Base-by-base conservation (phyloP, 2,113 vertebrate species). In the Anseranas semipalmata region DNA sequence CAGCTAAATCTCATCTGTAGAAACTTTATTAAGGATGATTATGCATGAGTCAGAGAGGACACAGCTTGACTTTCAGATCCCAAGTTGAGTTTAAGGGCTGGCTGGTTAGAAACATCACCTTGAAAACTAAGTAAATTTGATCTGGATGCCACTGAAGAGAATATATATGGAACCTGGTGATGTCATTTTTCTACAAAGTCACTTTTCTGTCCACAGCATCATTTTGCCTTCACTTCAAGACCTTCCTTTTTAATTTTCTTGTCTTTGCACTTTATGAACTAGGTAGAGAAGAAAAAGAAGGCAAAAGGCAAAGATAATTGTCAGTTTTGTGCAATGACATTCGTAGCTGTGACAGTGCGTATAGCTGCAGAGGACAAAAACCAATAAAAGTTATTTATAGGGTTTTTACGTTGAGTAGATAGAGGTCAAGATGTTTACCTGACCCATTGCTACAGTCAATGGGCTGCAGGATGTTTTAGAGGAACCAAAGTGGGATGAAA, bases 41-140 rank as follows among this genome's bases (percentile, higher is more conserved):
- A 95, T 73, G 77, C n/a, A 79, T 82, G 80, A 97, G 84, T 92
- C 96, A 96, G 77, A 91, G 92, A 96, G 96, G 92, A 95, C 91
- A 93, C 19, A 70, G 83, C n/a, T 89, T 95, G 96, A 95, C 96
- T 97, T 97, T 94, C 95, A 96, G 90, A 92, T 92, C 45, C 58
- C 41, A 70, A 70, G 84, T 81, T 94, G 68, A 96, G 83, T 92
- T 87, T 96, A 80, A 96, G 66, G 77, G 41, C 77, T 95, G 89
- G 22, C 74, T 95, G 91, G 90, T 95, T 87, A 93, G 70, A 92
- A 96, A 83, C 92, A 70, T 95, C 84, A 87, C 87, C 89, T 95
- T 96, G 92, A 96, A 96, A 96, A 95, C 58, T 46, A 62, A 91
- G 87, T 85, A 90, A 89, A 96, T 96, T 95, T 92, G 90, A 95